Conservation (phyloP, 35 echinoderm and acorn worm genomes). For the Lytechinus variegatus region DNA sequence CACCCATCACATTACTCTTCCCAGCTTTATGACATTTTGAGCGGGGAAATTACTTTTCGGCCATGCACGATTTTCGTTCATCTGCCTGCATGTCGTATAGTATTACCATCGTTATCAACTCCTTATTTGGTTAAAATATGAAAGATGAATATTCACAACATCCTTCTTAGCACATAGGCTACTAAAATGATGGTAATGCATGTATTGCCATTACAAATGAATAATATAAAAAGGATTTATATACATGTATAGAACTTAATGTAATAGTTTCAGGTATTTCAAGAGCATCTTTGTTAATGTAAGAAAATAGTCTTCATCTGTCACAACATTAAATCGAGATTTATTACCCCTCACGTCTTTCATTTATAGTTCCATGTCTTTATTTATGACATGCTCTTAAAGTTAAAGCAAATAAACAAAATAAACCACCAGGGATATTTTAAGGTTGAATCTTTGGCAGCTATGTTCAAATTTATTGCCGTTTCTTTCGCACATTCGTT, state of each 20-base stretch:
- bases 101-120: too few species aligned
- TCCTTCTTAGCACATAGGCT: too few species aligned
- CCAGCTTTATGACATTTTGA: neutral
- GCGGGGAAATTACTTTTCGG: neutral
- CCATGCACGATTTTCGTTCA: neutral
- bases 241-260: neutral
- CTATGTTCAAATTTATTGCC: neutral
- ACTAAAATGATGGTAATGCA: too few species aligned
- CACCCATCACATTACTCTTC: neutral
- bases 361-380: neutral
- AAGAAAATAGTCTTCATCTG: neutral
- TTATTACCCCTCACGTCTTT: neutral
- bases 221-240: too few species aligned
- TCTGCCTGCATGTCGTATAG: neutral
- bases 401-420: neutral
- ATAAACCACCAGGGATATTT: neutral
- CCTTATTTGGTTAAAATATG: too few species aligned
- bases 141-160: too few species aligned
- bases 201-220: too few species aligned
- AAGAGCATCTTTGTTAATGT: neutral
- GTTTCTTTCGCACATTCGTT: neutral
- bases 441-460: neutral
- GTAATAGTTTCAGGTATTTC: neutral
- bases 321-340: neutral
- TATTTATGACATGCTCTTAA: neutral